Evolutionary conservation across 2,888 invertebrate species (phyloP), one percentile per base, ranked within the genome.

Genomic region (Bruchidius siliquastri): DNA sequence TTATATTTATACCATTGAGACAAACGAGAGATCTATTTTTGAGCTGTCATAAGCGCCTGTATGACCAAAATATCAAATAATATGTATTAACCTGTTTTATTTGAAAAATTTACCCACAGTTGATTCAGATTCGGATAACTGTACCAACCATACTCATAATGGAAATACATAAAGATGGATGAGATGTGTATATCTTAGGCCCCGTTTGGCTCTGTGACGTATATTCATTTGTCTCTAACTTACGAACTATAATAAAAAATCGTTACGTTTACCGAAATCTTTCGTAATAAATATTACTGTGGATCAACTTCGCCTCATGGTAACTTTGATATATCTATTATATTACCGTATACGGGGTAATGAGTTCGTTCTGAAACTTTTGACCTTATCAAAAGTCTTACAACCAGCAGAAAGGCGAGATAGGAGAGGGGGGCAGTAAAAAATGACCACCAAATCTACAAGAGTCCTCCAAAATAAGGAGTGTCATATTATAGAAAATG

Each of bases 181-280:
- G 49, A 49, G 49, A 49, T 49, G 49, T 49, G 49, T 49, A 49
- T 49, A 49, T 49, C 49, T 49, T 49, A 49, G 49, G 49, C 49
- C 49, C 18, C 49, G 13, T 49, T 13, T 49, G 49, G 49, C 49
- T 49, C 49, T 49, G 49, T 49, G 49, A 8, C 3, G 49, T 49
- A 49, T 49, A 49, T 49, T 49, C 49, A 49, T 49, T 49, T 49
- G 49, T 49, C 30, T 30, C 80, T 83, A 85, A 81, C 84, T 85
- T 85, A 85, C 81, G 76, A 80, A 79, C 85, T 86, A 86, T 83
- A 84, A 84, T 85, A 85, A 85, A 86, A 85, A 86, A 85, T 84
- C 85, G 83, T 83, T 83, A 82, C 82, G 83, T 49, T 83, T 73
- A 71, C 81, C 82, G 83, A 84, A 84, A 82, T 82, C 82, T 82